Evolutionary conservation across 2,113 vertebrate genomes (phyloP).

Genomic region (Garra rufa): DNA sequence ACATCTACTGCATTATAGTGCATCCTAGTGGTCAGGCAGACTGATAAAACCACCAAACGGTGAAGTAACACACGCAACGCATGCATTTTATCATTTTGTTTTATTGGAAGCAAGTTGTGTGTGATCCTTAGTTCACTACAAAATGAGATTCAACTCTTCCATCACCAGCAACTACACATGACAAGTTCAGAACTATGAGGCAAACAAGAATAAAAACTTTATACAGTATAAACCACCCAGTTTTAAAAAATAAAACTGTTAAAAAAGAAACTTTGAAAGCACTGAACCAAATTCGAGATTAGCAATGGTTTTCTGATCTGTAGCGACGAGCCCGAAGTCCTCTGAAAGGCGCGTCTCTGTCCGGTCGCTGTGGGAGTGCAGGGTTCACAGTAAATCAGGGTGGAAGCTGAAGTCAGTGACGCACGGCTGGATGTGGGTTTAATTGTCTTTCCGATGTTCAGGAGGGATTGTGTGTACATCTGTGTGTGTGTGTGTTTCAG

Average conservation of each 20-base stretch:
- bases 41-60: background rate
- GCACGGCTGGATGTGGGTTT: constrained; percentile 1
- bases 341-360: background rate
- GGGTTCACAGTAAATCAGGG: constrained; percentile 35
- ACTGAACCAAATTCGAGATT: constrained; percentile 65
- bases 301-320: constrained; percentile 34
- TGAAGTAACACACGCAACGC: background rate
- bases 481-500: background rate
- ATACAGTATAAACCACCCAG: constrained; percentile 91
- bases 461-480: background rate
- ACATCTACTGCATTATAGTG: background rate
- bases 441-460: constrained; percentile 36
- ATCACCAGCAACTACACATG: constrained; percentile 85
- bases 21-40: constrained; percentile 20
- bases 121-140: constrained; percentile 85
- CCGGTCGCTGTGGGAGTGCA: constrained; percentile 4
- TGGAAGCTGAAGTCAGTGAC: constrained; percentile 26
- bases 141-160: constrained; percentile 82
- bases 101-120: constrained; percentile 87
- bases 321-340: constrained; percentile 3
- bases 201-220: constrained; percentile 86
- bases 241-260: constrained; percentile 97
- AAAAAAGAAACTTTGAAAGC: constrained; percentile 77
- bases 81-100: constrained; percentile 64
- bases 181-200: constrained; percentile 81